Evolutionary conservation across 2,797 vertebrate genomes (phyloP).

Genomic region (Carapus acus): DNA sequence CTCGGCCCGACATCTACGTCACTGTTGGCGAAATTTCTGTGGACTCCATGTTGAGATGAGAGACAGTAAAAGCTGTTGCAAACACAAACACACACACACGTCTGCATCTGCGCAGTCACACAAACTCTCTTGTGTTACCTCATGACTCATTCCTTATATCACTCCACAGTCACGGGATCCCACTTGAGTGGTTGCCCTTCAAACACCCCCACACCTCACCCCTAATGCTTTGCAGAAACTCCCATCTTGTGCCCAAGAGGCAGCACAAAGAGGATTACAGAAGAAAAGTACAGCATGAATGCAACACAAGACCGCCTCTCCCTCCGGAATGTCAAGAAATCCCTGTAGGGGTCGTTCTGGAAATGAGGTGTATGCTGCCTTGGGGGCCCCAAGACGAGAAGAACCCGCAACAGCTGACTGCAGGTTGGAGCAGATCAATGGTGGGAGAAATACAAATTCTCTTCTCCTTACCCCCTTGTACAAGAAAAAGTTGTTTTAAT

Average conservation of each 20-base stretch:
- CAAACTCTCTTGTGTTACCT: constrained; percentile 37
- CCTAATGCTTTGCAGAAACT: constrained; percentile 64
- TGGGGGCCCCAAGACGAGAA: neutral
- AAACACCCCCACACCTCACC: constrained; percentile 16
- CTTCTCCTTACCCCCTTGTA: too few relatives aligned
- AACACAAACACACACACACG: neutral
- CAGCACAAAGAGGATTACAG: constrained; percentile 56
- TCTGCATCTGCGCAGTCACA: constrained; percentile 23
- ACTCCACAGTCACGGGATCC: constrained; percentile 64
- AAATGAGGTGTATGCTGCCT: neutral
- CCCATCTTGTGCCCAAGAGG: constrained; percentile 62
- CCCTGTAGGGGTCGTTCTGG: constrained; percentile 8
- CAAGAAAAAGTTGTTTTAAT: too few relatives aligned
- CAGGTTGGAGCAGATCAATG: neutral
- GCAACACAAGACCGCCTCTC: constrained; percentile 8
- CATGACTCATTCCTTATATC: constrained; percentile 64
- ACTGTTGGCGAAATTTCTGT: too few relatives aligned
- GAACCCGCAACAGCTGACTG: neutral
- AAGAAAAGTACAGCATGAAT: constrained; percentile 26
- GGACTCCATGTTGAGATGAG: neutral
- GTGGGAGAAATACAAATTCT: too few relatives aligned
- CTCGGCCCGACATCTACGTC: too few relatives aligned
- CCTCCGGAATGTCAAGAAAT: constrained; percentile 45
- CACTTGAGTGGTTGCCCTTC: constrained; percentile 28
- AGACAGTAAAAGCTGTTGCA: neutral